These are phyloP conservation scores for Trinectes maculatus DNA, from an alignment of 2,113 vertebrate species.

Conservation along the genomic window DNA sequence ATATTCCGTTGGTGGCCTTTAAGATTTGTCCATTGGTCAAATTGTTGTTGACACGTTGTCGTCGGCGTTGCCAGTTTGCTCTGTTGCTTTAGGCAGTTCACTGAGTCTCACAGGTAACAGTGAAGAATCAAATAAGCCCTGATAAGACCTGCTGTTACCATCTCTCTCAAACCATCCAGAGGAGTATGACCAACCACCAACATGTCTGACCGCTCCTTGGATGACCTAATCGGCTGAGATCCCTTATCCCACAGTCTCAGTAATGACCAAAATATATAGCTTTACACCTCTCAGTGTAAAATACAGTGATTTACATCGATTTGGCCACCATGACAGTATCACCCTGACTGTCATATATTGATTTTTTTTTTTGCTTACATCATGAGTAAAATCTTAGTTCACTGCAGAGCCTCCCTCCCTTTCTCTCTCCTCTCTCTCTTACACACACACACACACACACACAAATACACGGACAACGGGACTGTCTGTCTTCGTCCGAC, in stretches of 20 bases:
- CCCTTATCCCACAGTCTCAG: not conserved
- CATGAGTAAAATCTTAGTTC: not conserved
- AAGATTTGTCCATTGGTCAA: not conserved
- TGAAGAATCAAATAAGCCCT: too few species aligned
- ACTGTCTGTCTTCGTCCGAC: not conserved
- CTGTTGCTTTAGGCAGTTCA: constrained; percentile 27
- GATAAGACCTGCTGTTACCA: too few species aligned
- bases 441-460: too few species aligned
- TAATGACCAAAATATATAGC: not conserved
- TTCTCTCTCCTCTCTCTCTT: not conserved
- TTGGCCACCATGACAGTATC: not conserved
- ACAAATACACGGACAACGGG: not conserved
- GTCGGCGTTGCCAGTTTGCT: constrained; percentile 19
- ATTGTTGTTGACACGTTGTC: constrained; percentile 28
- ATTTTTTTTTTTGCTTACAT: not conserved
- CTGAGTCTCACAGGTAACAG: constrained; percentile 12
- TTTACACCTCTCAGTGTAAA: not conserved
- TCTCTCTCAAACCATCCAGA: too few species aligned
- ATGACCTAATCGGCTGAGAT: too few species aligned
- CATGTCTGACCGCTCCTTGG: too few species aligned
- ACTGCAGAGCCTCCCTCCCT: not conserved
- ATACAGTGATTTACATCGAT: too few species aligned
- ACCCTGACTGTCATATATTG: not conserved
- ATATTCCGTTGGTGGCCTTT: not conserved
- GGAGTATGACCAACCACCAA: too few species aligned